Evolutionary conservation across 23 tunicate genomes (phyloP), one percentile per base, ranked within the genome.

Genomic region (Corella eumyota): DNA sequence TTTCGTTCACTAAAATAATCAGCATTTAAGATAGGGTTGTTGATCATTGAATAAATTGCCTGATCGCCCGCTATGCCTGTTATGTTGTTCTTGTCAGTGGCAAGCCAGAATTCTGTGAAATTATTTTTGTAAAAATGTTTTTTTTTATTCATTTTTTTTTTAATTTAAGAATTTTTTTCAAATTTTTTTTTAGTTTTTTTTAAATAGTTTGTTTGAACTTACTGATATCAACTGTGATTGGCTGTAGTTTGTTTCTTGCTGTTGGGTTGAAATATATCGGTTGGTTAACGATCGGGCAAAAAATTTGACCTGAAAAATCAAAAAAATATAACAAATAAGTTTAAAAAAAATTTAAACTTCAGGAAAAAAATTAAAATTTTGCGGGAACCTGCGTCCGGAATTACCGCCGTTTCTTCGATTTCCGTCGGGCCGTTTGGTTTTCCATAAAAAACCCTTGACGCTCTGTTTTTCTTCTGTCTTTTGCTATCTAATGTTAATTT

Each of bases 21-120:
- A 1, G 48, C 70, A 34, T 82, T 76, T 49, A 82, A 37, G 28
- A 82, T 75, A 4, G 92, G 81, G 47, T 74, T 76, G 20, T 70
- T 30, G 19, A 61, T 62, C 68, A 62, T 62, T 13, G 11, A 26
- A 26, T 11, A 62, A 15, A 62, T 26, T 37, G 68, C 56, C 15
- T 36, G 19, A 9, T 26, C 68, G 5, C 21, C 23, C n/a, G 58
- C 35, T 25, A 21, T 34, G n/a, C 9, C 19, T 6, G 17, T 25
- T 6, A 48, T 33, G 7, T 6, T 23, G 20, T 22, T 6, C 20
- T 4, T 23, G 22, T 30, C 61, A 47, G 19, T 65, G n/a, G 71
- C 33, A 26, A 65, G 61, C 5, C 20, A 47, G 36, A 65, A 48
- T 48, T 49, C 61, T 65, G 6, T 7, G 22, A 67, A 31, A 28